A percentile compares a stretch with the other conserved stretches of the same genome.
Conservation (phyloP, 2,888 invertebrate species). For the Aspidiotus rigidus region DNA sequence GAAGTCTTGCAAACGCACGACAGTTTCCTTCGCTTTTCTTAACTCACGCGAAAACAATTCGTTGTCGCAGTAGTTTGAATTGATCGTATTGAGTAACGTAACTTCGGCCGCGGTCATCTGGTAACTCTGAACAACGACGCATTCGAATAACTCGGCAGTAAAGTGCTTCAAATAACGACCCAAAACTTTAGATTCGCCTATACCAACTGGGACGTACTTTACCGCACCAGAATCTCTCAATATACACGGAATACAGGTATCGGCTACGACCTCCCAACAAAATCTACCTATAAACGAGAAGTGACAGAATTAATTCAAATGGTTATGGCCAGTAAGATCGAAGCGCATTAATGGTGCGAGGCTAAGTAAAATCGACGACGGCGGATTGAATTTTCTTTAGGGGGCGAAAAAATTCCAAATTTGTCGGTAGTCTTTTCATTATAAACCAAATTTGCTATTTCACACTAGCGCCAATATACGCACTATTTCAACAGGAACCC, state of each 20-base stretch:
- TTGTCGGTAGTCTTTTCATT: too few species aligned
- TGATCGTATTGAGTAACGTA: slow-evolving; percentile 81
- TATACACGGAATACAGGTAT: slow-evolving; percentile 50
- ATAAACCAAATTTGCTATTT: too few species aligned
- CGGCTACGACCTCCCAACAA: slow-evolving; percentile 83
- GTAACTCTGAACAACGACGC: slow-evolving; percentile 83
- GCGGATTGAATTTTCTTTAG: too few species aligned
- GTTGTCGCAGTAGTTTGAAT: slow-evolving; percentile 80
- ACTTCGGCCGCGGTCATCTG: slow-evolving; percentile 87
- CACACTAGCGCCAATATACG: too few species aligned
- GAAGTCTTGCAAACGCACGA: slow-evolving; percentile 78
- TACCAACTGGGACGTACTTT: slow-evolving; percentile 82
- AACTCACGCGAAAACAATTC: slow-evolving; percentile 83
- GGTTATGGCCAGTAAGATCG: too few species aligned
- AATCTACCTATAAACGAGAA: slow-evolving; percentile 50
- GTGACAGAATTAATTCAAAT: too few species aligned
- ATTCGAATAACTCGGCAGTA: slow-evolving; percentile 81
- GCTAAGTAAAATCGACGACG: too few species aligned
- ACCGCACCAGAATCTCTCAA: slow-evolving; percentile 47
- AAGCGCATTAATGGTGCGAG: too few species aligned
- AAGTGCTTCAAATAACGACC: slow-evolving; percentile 81
- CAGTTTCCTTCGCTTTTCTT: slow-evolving; percentile 76
- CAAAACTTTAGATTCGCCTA: slow-evolving; percentile 82
- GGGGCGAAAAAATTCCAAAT: too few species aligned
- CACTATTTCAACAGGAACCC: too few species aligned